Conservation (phyloP, 2,888 invertebrate species). For the Melanargia galathea region DNA sequence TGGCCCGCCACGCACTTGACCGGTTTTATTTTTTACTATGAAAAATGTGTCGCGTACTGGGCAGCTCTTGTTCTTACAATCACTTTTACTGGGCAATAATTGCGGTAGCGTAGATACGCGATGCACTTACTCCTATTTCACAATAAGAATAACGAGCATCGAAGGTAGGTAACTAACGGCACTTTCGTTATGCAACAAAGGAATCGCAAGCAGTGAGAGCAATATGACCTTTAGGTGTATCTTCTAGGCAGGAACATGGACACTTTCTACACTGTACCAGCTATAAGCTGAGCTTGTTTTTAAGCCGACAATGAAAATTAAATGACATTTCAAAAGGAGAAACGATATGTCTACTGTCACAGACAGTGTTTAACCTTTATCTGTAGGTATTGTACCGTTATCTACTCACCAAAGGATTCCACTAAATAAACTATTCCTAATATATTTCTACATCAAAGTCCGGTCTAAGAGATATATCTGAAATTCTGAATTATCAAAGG, state of each 20-base stretch:
- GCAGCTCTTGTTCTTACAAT: no score
- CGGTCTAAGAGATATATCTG: no score
- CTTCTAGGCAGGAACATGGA: constrained; percentile 13
- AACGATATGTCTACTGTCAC: constrained; percentile 11
- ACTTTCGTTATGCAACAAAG: constrained; percentile 18
- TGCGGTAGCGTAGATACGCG: neutral
- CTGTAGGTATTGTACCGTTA: neutral
- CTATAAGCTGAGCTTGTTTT: neutral
- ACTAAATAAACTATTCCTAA: neutral
- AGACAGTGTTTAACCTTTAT: neutral
- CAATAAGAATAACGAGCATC: constrained; percentile 18
- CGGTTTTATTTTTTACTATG: no score
- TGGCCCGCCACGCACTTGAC: no score
- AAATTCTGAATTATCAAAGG: no score
- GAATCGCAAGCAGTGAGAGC: constrained; percentile 21
- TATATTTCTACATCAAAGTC: no score
- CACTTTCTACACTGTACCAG: constrained; percentile 13
- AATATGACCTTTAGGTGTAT: constrained; percentile 16
- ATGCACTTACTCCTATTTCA: constrained; percentile 9
- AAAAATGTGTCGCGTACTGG: no score
- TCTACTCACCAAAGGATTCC: neutral
- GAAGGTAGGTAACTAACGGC: constrained; percentile 17
- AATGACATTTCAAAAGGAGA: constrained; percentile 14
- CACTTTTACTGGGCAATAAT: no score
- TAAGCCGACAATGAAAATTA: constrained; percentile 13